Evolutionary conservation across 2,113 vertebrate genomes (phyloP).

Genomic region (Haemorhous mexicanus): DNA sequence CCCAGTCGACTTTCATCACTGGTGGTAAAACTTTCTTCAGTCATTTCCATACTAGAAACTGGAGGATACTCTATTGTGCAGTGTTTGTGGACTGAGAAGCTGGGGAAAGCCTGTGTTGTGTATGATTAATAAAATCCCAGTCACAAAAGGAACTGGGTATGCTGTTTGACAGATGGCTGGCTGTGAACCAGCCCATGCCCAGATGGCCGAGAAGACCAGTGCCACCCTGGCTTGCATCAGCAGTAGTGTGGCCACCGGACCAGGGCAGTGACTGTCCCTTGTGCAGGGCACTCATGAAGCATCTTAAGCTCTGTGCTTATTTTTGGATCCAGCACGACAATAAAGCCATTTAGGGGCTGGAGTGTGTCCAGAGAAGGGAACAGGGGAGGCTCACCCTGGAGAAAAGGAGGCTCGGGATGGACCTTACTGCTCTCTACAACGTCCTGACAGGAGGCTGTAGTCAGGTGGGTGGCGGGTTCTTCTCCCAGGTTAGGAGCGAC

Average conservation of each 20-base stretch:
- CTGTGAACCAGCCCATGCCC: background rate
- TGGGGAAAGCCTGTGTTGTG: accelerated
- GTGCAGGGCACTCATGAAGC: background rate
- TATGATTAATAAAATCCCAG: background rate
- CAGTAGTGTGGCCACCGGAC: background rate
- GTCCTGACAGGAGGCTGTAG: background rate
- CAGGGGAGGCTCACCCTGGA: background rate
- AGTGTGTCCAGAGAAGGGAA: background rate
- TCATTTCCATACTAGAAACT: background rate
- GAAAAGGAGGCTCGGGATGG: background rate
- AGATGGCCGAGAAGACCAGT: background rate
- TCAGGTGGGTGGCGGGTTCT: background rate
- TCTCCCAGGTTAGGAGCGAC: too few relatives aligned
- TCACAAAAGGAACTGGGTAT: background rate
- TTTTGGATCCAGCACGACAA: background rate
- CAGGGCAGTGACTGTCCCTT: background rate
- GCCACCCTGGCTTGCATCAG: background rate
- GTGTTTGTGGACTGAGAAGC: background rate
- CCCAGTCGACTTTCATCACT: background rate
- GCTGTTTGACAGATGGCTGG: background rate
- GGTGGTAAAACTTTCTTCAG: background rate
- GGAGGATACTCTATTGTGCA: accelerated
- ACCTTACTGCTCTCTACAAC: accelerated
- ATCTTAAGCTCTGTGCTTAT: background rate
- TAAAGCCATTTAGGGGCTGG: background rate